A percentile compares a stretch with the other conserved stretches of the same genome.
Evolutionary conservation across 2,888 invertebrate species (phyloP).

Genomic region (Melanotus villosus): DNA sequence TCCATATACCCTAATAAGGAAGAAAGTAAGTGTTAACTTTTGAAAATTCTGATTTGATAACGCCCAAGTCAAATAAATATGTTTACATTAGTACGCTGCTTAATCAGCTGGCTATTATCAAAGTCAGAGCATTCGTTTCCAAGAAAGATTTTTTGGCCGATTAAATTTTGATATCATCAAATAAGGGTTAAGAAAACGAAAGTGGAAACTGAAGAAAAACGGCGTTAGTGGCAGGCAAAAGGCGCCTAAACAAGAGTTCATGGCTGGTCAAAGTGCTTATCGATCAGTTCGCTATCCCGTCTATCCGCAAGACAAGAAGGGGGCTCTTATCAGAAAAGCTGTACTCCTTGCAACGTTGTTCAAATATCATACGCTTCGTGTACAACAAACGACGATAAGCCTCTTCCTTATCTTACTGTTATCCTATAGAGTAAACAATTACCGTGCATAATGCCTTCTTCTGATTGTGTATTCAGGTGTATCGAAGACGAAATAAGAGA

Average conservation of each 20-base stretch:
- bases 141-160: background rate
- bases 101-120: too few species aligned
- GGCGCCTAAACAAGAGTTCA: constrained; percentile 36
- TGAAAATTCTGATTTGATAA: too few species aligned
- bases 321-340: background rate
- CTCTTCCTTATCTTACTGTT: constrained; percentile 17
- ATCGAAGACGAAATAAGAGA: background rate
- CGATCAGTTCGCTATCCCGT: constrained; percentile 25
- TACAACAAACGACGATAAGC: constrained; percentile 19
- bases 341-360: constrained; percentile 5
- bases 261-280: constrained; percentile 40
- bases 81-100: too few species aligned
- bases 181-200: constrained; percentile 34
- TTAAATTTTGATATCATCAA: constrained; percentile 7
- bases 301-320: constrained; percentile 17
- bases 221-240: constrained; percentile 18
- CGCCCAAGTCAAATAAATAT: too few species aligned
- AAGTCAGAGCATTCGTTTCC: too few species aligned
- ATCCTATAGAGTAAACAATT: constrained; percentile 15
- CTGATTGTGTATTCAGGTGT: constrained; percentile 14
- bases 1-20: too few species aligned
- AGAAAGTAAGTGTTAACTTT: too few species aligned
- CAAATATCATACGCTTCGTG: constrained; percentile 4
- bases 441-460: background rate
- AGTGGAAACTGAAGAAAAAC: constrained; percentile 26